Evolutionary conservation across 92 coral and sea anemone species (phyloP).

Genomic region (Umimayanthus chanpuru): DNA sequence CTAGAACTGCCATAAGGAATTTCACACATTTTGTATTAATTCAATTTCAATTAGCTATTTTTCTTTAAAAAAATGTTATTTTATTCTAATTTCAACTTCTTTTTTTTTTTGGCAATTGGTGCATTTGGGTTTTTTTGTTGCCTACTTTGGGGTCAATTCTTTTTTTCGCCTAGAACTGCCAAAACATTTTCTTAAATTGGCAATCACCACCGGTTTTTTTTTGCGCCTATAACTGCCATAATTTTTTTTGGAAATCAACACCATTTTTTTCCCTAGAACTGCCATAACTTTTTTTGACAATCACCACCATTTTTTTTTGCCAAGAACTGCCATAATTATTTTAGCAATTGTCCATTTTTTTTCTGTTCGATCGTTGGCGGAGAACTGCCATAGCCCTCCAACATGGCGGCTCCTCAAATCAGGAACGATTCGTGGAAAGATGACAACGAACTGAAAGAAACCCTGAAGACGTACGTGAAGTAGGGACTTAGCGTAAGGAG

Average conservation of each 20-base stretch:
- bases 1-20: too few species aligned
- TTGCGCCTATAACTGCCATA: not conserved
- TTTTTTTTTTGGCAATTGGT: too few species aligned
- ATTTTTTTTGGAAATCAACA: conserved; percentile 1
- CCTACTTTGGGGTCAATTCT: not conserved
- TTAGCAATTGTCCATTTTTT: not conserved
- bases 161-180: too few species aligned
- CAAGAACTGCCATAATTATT: not conserved
- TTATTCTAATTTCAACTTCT: too few species aligned
- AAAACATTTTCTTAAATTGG: not conserved
- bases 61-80: too few species aligned
- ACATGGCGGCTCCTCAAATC: not conserved
- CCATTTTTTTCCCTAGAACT: not conserved
- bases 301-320: not conserved
- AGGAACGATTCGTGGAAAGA: not conserved
- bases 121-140: too few species aligned
- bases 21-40: too few species aligned
- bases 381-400: conserved; percentile 47
- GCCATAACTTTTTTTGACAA: not conserved
- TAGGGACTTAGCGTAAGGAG: too few species aligned
- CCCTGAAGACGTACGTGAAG: too few species aligned
- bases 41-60: too few species aligned
- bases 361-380: conserved; percentile 14
- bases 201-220: not conserved
- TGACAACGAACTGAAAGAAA: not conserved